A percentile compares a stretch with the other conserved stretches of the same genome.
Evolutionary conservation across 2,797 vertebrate species (phyloP).

Genomic region (Enteromius treurensis): DNA sequence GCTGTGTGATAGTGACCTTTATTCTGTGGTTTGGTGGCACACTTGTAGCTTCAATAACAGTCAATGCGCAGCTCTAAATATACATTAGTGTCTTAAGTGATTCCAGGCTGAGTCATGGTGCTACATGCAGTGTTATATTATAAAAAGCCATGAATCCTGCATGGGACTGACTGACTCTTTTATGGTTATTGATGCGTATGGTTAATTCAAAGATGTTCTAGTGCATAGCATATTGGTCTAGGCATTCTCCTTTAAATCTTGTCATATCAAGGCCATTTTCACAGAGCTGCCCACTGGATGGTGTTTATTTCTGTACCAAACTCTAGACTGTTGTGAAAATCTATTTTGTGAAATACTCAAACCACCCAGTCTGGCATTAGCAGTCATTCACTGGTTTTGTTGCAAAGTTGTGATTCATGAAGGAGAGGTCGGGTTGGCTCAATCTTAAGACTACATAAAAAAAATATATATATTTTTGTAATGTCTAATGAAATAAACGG

Average conservation of each 20-base stretch:
- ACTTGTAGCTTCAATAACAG: not conserved
- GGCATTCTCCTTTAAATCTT: not conserved
- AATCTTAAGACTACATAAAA: not conserved
- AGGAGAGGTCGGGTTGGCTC: not conserved
- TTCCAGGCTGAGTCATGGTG: not conserved
- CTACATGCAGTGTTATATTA: not conserved
- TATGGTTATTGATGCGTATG: not conserved
- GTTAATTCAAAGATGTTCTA: not conserved
- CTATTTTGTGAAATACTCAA: not conserved
- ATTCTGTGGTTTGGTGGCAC: constrained; percentile 24
- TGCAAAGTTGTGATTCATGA: not conserved
- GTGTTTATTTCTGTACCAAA: not conserved
- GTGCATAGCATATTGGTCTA: not conserved
- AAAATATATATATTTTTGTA: not conserved
- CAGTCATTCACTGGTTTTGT: not conserved
- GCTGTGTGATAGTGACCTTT: constrained; percentile 33
- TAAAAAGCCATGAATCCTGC: not conserved
- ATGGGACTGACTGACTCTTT: not conserved
- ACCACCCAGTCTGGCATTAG: not conserved
- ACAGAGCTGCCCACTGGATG: not conserved
- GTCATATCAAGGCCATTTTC: not conserved
- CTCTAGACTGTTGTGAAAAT: constrained; percentile 1
- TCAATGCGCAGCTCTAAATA: constrained; percentile 3
- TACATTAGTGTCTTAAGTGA: not conserved
- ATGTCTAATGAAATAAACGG: not conserved